Evolutionary conservation across 2,113 vertebrate species (phyloP).

Genomic region (Tringa solitaria): DNA sequence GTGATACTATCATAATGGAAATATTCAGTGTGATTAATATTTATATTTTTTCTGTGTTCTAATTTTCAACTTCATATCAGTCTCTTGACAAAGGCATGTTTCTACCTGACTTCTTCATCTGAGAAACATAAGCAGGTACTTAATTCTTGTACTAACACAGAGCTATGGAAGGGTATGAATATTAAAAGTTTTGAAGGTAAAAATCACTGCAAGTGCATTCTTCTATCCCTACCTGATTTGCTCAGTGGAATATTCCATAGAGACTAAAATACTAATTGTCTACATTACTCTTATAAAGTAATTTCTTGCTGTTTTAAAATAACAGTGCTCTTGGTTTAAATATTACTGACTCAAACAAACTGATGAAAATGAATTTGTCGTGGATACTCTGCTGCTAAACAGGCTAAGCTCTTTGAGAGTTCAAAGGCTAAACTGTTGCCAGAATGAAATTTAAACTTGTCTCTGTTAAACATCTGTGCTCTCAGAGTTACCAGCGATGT

Average conservation of each 20-base stretch:
- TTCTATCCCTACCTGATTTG: background rate
- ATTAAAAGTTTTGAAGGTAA: background rate
- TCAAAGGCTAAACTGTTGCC: conserved; percentile 24
- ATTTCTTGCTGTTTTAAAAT: background rate
- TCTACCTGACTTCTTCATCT: background rate
- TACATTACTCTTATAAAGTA: background rate
- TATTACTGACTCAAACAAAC: background rate
- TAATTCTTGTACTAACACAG: background rate
- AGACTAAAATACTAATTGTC: background rate
- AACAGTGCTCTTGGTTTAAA: background rate
- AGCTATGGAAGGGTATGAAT: background rate
- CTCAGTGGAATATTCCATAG: background rate
- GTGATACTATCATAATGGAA: background rate
- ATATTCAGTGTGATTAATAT: background rate
- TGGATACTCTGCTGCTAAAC: background rate
- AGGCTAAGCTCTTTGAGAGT: background rate
- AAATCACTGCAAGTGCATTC: background rate
- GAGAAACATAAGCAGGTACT: background rate
- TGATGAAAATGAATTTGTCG: background rate
- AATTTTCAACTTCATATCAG: background rate
- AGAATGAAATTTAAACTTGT: conserved; percentile 50
- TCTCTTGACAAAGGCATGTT: background rate
- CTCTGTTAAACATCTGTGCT: conserved; percentile 74
- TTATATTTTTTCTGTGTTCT: background rate
- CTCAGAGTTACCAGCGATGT: conserved; percentile 39